These are phyloP conservation scores for Erythrolamprus reginae DNA, from an alignment of 2,113 vertebrate species.

Conservation along the genomic window DNA sequence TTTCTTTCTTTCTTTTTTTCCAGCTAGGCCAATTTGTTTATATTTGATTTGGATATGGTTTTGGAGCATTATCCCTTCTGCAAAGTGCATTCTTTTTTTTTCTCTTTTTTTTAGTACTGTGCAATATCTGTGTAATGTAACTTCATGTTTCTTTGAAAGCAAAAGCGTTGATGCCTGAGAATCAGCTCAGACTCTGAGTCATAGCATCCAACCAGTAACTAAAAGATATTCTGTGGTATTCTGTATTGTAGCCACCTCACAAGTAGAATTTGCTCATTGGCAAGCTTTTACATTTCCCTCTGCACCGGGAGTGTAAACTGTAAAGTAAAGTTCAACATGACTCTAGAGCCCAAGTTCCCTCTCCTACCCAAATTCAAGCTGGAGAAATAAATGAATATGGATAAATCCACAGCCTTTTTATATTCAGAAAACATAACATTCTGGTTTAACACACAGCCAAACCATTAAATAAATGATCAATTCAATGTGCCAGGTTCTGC, in stretches of 20 bases:
- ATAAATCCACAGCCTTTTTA: background rate
- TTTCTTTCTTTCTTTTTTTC: background rate
- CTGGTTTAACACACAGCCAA: background rate
- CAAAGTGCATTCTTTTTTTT: background rate
- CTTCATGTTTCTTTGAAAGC: background rate
- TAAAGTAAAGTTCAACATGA: background rate
- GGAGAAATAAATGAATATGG: background rate
- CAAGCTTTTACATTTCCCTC: background rate
- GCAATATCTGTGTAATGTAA: background rate
- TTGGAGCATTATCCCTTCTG: background rate
- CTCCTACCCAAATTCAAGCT: background rate
- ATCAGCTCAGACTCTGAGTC: fast-evolving
- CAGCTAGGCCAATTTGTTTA: background rate
- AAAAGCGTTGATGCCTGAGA: background rate
- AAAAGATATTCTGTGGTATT: background rate
- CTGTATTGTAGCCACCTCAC: background rate
- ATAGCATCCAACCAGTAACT: fast-evolving
- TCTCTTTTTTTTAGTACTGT: background rate
- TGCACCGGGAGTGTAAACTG: background rate
- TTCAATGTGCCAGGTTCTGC: background rate
- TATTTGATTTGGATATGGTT: background rate
- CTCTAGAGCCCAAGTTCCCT: background rate
- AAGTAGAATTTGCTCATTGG: background rate
- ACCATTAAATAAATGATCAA: background rate
- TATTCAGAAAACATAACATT: background rate